phyloP scores from a whole-genome alignment of 2,113 vertebrate species.

The Bothrops jararaca region DNA sequence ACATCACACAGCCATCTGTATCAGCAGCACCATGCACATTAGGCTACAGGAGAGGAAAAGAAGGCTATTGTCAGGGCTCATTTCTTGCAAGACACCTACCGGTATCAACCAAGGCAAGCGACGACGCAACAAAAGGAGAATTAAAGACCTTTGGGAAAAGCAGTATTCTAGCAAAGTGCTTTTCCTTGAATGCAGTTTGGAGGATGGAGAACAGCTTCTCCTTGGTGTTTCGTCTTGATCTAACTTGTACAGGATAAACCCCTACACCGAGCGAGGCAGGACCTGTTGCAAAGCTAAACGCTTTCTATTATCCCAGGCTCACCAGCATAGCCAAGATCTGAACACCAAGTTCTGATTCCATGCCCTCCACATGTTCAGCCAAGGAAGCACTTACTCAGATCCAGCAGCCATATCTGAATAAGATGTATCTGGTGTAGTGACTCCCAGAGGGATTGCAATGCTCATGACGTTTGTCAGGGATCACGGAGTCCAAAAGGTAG shows the following conservation, averaged over 20 bases:
- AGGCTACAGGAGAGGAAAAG: conserved; percentile 41
- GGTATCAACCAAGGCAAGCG: conserved; percentile 22
- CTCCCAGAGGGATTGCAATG: conserved; percentile 99
- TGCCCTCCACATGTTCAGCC: conserved; percentile 17
- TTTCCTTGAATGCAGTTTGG: background rate
- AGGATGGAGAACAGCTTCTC: background rate
- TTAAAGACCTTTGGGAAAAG: background rate
- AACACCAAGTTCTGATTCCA: background rate
- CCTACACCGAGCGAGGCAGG: background rate
- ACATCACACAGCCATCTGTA: conserved; percentile 16
- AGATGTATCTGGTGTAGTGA: conserved; percentile 99
- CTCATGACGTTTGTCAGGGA: conserved; percentile 98
- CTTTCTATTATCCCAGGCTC: background rate
- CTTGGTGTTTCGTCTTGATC: background rate
- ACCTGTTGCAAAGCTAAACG: background rate
- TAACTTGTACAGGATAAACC: background rate
- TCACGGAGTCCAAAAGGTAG: conserved; percentile 90
- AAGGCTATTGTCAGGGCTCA: conserved; percentile 26
- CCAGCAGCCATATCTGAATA: conserved; percentile 99
- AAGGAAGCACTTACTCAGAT: conserved; percentile 91
- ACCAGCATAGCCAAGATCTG: background rate
- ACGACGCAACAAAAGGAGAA: background rate
- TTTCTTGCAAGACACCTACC: conserved; percentile 22
- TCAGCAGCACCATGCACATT: conserved; percentile 37
- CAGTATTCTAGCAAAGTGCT: background rate